Percentiles rank a stretch among this genome's conserved stretches.
Conservation (phyloP, 2,888 invertebrate genomes). For the Campopleginae sp. region DNA sequence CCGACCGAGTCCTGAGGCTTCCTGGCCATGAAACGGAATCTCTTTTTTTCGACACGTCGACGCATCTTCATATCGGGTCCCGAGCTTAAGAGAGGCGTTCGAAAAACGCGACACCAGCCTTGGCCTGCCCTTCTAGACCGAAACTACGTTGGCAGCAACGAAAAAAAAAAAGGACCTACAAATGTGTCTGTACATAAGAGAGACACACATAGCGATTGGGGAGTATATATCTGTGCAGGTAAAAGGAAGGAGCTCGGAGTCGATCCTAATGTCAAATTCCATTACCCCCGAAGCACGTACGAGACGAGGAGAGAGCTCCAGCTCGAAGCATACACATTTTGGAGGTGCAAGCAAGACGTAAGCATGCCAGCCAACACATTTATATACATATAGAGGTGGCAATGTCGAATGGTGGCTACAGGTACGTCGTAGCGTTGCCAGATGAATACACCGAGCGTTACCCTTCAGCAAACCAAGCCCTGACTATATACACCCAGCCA, state of each 20-base stretch:
- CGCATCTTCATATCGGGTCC: background rate
- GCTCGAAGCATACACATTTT: constrained; percentile 52
- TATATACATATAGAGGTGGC: constrained; percentile 47
- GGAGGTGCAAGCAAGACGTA: constrained; percentile 49
- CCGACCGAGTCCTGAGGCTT: background rate
- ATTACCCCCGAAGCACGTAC: constrained; percentile 72
- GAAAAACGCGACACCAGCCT: background rate
- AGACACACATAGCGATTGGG: background rate
- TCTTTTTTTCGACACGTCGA: background rate
- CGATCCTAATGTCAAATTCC: constrained; percentile 78
- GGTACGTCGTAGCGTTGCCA: constrained; percentile 51
- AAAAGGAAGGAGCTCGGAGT: constrained; percentile 63
- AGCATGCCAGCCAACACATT: background rate
- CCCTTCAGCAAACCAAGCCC: constrained; percentile 60
- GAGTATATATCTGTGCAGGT: constrained; percentile 30
- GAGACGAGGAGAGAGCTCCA: constrained; percentile 65
- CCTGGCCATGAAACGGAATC: background rate
- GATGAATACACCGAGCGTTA: constrained; percentile 34
- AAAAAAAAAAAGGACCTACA: background rate
- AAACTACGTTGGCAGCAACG: background rate
- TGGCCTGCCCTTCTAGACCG: constrained; percentile 13
- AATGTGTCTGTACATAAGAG: constrained; percentile 15
- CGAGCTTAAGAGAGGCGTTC: background rate
- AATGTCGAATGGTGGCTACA: constrained; percentile 47
- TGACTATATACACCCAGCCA: constrained; percentile 18